A percentile compares a stretch with the other conserved stretches of the same genome.
These are phyloP conservation scores for Seriola rivoliana DNA, from an alignment of 2,113 vertebrate species.

Conservation along the genomic window DNA sequence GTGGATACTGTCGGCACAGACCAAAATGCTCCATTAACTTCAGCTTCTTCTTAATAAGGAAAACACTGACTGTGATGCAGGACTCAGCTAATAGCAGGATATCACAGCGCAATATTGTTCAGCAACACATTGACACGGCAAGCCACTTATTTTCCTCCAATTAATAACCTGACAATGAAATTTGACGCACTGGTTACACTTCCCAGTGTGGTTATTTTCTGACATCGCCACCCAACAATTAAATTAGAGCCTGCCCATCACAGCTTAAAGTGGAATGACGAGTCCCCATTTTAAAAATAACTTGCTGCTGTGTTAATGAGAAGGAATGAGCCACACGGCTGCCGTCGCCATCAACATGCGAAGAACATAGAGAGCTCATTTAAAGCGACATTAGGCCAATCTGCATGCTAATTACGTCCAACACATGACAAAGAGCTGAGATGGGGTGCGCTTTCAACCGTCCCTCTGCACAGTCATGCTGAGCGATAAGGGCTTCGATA, in stretches of 20 bases:
- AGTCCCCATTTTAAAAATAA: conserved; percentile 45
- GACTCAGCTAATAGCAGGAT: conserved; percentile 42
- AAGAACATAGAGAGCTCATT: conserved; percentile 51
- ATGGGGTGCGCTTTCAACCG: conserved; percentile 24
- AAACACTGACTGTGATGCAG: conserved; percentile 39
- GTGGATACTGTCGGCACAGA: conserved; percentile 12
- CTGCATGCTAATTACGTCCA: conserved; percentile 64
- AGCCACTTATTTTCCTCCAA: conserved; percentile 63
- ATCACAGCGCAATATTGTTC: conserved; percentile 54
- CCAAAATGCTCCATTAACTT: conserved; percentile 43
- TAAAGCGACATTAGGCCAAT: conserved; percentile 45
- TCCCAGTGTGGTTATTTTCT: conserved; percentile 54
- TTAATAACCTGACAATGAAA: conserved; percentile 69
- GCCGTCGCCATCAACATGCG: not conserved
- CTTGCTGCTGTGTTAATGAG: conserved; percentile 57
- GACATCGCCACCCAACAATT: conserved; percentile 60
- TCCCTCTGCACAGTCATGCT: conserved; percentile 13
- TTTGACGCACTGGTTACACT: conserved; percentile 40
- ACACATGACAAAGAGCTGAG: conserved; percentile 50
- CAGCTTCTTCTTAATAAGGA: conserved; percentile 40
- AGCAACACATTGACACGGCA: conserved; percentile 34
- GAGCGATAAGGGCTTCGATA: conserved; percentile 45
- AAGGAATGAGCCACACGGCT: conserved; percentile 32
- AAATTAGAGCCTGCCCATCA: conserved; percentile 71
- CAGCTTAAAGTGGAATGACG: conserved; percentile 22